These are phyloP conservation scores for Todiramphus saurophagus DNA, from an alignment of 2,113 vertebrate genomes.

Conservation along the genomic window DNA sequence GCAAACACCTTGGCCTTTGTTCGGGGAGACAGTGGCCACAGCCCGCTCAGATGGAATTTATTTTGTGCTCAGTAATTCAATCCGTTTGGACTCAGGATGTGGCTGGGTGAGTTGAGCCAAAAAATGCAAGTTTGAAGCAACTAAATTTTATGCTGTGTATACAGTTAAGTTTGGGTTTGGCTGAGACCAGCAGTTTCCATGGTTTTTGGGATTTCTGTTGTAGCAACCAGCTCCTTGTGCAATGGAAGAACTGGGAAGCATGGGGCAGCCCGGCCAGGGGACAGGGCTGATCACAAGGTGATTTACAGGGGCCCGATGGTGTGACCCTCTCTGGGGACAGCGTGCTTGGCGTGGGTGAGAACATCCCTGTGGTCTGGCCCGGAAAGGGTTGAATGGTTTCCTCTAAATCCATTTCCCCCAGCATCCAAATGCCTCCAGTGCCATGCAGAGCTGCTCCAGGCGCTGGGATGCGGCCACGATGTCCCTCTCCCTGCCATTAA, in stretches of 20 bases:
- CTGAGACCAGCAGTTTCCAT: slow-evolving; percentile 57
- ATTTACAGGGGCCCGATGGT: fast-evolving
- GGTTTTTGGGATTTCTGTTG: slow-evolving; percentile 60
- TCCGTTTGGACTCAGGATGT: slow-evolving; percentile 74
- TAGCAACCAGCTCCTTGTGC: slow-evolving; percentile 62
- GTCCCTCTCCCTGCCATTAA: background rate
- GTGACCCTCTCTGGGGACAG: background rate
- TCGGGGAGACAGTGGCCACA: slow-evolving; percentile 31
- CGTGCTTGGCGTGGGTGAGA: background rate
- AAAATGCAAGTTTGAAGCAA: slow-evolving; percentile 69
- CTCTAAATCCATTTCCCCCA: background rate
- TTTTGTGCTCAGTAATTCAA: slow-evolving; percentile 75
- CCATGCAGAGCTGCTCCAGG: background rate
- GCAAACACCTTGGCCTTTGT: slow-evolving; percentile 58
- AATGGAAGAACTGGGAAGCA: background rate
- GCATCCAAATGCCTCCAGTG: background rate
- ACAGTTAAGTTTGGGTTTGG: slow-evolving; percentile 57
- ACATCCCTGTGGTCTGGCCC: background rate
- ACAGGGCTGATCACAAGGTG: background rate
- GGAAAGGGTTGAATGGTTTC: background rate
- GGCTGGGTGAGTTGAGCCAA: slow-evolving; percentile 70
- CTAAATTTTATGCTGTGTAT: slow-evolving; percentile 54
- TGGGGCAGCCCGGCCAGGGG: background rate
- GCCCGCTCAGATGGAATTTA: slow-evolving; percentile 68
- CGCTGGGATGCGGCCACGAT: background rate